Conservation (phyloP, 2,888 invertebrate species). For the Tachystola acroxantha region DNA sequence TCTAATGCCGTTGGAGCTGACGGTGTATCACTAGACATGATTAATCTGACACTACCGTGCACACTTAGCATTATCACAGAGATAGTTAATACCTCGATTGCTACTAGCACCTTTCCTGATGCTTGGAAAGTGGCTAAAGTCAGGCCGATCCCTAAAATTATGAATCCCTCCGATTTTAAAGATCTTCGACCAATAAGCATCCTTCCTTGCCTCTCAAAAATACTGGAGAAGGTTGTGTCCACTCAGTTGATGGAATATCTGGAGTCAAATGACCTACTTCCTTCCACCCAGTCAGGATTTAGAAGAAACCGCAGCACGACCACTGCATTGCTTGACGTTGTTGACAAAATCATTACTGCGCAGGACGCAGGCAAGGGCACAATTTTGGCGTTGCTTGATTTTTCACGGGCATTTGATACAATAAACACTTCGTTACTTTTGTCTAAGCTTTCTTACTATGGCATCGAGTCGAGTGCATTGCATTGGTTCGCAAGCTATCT, state of each 20-base stretch:
- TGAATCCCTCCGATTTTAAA: constrained; percentile 2
- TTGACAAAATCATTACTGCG: constrained; percentile 20
- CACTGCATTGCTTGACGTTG: constrained; percentile 23
- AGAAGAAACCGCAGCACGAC: constrained; percentile 17
- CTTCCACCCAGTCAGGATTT: constrained; percentile 17
- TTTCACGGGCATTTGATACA: constrained; percentile 28
- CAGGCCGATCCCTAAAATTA: constrained; percentile 13
- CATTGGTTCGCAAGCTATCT: constrained; percentile 8
- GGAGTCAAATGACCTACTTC: constrained; percentile 18
- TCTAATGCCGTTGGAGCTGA: constrained; percentile 13
- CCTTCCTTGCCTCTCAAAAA: constrained; percentile 11
- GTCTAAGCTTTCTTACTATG: constrained; percentile 13
- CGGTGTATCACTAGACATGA: constrained; percentile 9
- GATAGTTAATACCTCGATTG: constrained; percentile 7
- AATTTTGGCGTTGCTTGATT: constrained; percentile 22
- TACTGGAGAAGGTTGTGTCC: constrained; percentile 13
- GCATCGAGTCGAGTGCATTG: background rate
- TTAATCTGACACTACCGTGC: constrained; percentile 7
- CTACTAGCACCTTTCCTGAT: constrained; percentile 13
- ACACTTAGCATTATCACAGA: constrained; percentile 7
- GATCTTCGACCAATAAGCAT: constrained; percentile 15
- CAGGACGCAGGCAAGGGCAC: constrained; percentile 20
- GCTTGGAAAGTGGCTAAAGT: constrained; percentile 19
- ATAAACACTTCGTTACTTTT: constrained; percentile 19
- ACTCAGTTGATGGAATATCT: constrained; percentile 18